Conservation (phyloP, 2,888 invertebrate species). For the Maniola hyperantus region DNA sequence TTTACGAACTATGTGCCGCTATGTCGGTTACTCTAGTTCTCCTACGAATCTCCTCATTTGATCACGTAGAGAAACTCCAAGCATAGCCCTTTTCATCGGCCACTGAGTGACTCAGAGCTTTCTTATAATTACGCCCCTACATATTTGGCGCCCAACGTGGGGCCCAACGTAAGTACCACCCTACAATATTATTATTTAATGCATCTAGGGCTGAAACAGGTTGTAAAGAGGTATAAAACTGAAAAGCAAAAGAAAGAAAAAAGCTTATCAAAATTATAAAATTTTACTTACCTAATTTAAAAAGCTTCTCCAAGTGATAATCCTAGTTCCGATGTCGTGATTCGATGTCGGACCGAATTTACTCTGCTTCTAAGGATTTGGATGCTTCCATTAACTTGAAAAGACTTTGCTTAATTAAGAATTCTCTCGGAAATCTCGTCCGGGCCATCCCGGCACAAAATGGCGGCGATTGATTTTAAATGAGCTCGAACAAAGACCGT, state of each 20-base stretch:
- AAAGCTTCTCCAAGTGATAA: conserved; percentile 37
- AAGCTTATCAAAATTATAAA: not conserved
- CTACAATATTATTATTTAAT: no score
- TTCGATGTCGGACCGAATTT: conserved; percentile 65
- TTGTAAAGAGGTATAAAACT: no score
- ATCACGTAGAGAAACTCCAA: no score
- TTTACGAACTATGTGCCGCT: no score
- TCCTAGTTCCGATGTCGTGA: conserved; percentile 41
- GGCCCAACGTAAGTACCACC: no score
- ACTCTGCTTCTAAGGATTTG: conserved; percentile 67
- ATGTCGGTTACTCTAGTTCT: no score
- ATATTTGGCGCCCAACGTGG: no score
- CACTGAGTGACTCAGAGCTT: no score
- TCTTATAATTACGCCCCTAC: no score
- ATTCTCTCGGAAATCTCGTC: conserved; percentile 77
- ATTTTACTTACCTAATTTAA: conserved; percentile 24
- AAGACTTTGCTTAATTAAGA: conserved; percentile 79
- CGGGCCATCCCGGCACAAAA: conserved; percentile 64
- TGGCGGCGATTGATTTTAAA: conserved; percentile 79
- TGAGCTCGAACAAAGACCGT: conserved; percentile 70
- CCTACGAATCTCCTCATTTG: no score
- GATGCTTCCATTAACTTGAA: conserved; percentile 76
- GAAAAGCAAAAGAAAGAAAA: not conserved
- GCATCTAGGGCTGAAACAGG: no score
- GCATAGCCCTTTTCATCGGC: no score